Evolutionary conservation across 2,888 invertebrate species (phyloP).

Genomic region (Agrotis exclamationis): DNA sequence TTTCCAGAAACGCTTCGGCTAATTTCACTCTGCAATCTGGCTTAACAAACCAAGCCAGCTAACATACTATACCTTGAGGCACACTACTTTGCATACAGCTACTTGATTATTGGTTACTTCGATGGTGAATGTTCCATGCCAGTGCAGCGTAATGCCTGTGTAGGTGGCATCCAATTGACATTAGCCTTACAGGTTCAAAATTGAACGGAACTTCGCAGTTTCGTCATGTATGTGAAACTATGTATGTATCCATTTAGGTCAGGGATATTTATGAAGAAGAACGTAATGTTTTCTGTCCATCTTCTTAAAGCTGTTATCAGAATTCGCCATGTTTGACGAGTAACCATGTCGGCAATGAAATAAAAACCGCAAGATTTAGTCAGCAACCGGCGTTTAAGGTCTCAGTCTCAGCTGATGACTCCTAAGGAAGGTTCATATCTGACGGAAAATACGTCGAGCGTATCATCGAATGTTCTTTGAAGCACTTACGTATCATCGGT

Average conservation of each 20-base stretch:
- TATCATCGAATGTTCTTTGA: too few species aligned
- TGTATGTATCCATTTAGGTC: conserved; percentile 20
- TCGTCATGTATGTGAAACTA: conserved; percentile 42
- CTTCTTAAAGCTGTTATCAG: background rate
- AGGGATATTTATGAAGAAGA: conserved; percentile 19
- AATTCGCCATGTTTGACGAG: conserved; percentile 1
- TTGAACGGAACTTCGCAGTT: conserved; percentile 47
- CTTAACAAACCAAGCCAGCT: conserved; percentile 22
- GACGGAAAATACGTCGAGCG: too few species aligned
- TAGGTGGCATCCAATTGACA: conserved; percentile 60
- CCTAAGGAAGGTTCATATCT: too few species aligned
- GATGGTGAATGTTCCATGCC: conserved; percentile 58
- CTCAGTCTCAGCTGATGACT: background rate
- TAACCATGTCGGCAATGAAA: conserved; percentile 3
- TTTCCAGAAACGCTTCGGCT: background rate
- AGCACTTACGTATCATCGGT: too few species aligned
- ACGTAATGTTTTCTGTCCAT: conserved; percentile 23
- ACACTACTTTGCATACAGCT: conserved; percentile 38
- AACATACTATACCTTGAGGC: conserved; percentile 36
- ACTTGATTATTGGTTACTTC: conserved; percentile 54
- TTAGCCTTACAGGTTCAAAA: conserved; percentile 55
- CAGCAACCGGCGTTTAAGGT: background rate
- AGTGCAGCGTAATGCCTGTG: conserved; percentile 57
- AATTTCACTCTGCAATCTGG: conserved; percentile 27
- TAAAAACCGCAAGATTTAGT: background rate